Evolutionary conservation across 2,888 invertebrate species (phyloP).

Genomic region (Andrena trimmerana): DNA sequence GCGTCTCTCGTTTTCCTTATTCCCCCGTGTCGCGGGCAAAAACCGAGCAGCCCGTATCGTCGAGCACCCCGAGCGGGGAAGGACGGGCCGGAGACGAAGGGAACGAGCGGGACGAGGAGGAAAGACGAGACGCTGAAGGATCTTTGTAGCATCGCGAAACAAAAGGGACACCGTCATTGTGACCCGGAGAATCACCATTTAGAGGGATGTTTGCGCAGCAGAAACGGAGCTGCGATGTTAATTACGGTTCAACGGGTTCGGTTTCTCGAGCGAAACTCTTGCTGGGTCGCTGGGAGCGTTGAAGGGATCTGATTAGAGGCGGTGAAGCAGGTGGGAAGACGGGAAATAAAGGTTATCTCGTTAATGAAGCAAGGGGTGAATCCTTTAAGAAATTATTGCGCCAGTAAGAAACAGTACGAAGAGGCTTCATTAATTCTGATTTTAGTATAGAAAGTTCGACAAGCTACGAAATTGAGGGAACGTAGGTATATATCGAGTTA

Average conservation of each 20-base stretch:
- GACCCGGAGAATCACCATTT: conserved; percentile 3
- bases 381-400: too few species aligned
- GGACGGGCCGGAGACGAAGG: neutral
- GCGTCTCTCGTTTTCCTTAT: conserved; percentile 8
- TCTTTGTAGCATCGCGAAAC: conserved; percentile 1
- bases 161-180: conserved; percentile 16
- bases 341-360: conserved; percentile 4
- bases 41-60: neutral
- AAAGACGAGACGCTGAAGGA: neutral
- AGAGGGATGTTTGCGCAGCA: conserved; percentile 5
- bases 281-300: neutral
- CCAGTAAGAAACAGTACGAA: too few species aligned
- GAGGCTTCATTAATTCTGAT: too few species aligned
- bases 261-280: conserved; percentile 1
- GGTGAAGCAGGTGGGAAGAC: neutral
- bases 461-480: too few species aligned
- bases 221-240: conserved; percentile 6
- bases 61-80: neutral
- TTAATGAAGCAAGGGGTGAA: neutral
- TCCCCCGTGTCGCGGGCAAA: conserved; percentile 1
- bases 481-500: conserved; percentile 4
- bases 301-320: neutral
- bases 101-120: neutral
- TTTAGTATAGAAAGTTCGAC: too few species aligned
- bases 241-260: neutral